phyloP scores from a whole-genome alignment of 2,888 invertebrate genomes.

The Melanostoma scalare region DNA sequence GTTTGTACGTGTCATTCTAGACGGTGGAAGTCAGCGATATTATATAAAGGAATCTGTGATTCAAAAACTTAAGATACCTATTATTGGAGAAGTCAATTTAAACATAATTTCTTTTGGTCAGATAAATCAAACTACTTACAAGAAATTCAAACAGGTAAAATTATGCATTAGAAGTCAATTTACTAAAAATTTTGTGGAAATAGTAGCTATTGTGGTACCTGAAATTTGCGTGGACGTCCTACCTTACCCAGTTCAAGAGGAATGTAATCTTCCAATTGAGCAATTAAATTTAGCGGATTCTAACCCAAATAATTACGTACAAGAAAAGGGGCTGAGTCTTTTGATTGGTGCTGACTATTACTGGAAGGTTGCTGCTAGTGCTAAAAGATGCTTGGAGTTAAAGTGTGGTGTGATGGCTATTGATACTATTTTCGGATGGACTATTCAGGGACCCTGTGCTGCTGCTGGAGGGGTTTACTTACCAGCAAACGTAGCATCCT shows the following conservation, averaged over 20 bases:
- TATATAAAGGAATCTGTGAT: not conserved
- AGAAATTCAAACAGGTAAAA: too few relatives aligned
- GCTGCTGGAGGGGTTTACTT: not conserved
- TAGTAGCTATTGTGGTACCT: too few relatives aligned
- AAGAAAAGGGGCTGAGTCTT: not conserved
- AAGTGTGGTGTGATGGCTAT: conserved; percentile 1
- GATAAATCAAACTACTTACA: too few relatives aligned
- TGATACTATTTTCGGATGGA: conserved; percentile 2
- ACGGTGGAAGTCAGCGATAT: not conserved
- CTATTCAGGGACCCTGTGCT: conserved; percentile 5
- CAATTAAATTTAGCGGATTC: conserved; percentile 1
- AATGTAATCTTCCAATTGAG: too few relatives aligned
- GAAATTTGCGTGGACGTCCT: too few relatives aligned
- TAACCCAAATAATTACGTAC: not conserved
- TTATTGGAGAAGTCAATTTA: not conserved
- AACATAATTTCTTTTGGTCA: not conserved
- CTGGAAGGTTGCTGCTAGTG: too few relatives aligned
- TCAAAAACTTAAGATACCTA: not conserved
- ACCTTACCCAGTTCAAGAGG: too few relatives aligned
- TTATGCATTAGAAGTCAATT: too few relatives aligned
- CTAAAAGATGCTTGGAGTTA: too few relatives aligned
- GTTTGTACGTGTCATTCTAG: too few relatives aligned
- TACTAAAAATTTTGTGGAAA: too few relatives aligned
- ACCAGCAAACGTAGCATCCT: not conserved
- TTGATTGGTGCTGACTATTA: conserved; percentile 4